Percentiles rank a stretch among this genome's conserved stretches.
Evolutionary conservation across 2,113 vertebrate species (phyloP).

Genomic region (Oriolus oriolus): DNA sequence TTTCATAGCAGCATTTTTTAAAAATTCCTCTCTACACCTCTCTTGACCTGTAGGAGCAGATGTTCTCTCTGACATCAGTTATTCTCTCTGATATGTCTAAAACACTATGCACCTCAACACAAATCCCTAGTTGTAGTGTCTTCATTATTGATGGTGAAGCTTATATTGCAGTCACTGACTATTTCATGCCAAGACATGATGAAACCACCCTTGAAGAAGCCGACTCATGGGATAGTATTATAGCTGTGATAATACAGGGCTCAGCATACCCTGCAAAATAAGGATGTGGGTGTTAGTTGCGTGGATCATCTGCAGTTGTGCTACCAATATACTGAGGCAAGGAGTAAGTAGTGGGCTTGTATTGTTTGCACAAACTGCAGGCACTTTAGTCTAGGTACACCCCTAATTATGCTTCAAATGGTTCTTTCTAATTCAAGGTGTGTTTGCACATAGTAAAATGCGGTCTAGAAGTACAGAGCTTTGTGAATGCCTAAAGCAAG

Average conservation of each 20-base stretch:
- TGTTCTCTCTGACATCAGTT: neutral
- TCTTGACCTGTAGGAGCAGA: neutral
- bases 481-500: neutral
- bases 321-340: neutral
- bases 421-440: neutral
- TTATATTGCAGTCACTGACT: neutral
- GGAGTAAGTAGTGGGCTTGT: neutral
- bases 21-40: neutral
- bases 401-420: neutral
- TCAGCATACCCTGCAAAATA: neutral
- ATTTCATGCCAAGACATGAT: neutral
- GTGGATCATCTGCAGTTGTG: neutral
- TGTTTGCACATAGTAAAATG: neutral
- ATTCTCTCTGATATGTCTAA: conserved; percentile 16
- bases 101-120: neutral
- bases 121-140: neutral
- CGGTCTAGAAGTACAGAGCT: fast-evolving
- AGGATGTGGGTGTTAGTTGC: neutral
- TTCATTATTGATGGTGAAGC: conserved; percentile 7
- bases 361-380: neutral
- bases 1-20: fast-evolving
- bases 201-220: neutral
- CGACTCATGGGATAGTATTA: neutral
- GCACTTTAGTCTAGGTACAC: neutral
- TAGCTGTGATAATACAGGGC: neutral